Base-by-base conservation (phyloP, 2,113 vertebrate species). In the Donacobius atricapilla region DNA sequence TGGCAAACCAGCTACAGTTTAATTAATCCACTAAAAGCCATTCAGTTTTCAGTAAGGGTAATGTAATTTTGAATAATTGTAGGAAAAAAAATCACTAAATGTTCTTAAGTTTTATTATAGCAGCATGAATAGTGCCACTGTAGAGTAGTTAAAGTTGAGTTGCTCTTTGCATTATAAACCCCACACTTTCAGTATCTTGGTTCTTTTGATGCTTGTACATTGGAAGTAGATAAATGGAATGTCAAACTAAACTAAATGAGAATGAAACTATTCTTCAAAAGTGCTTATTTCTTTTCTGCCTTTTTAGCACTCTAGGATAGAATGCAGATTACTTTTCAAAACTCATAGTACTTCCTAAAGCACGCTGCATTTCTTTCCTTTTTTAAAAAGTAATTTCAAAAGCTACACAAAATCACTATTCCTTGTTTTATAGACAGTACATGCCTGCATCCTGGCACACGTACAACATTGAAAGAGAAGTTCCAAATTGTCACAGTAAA, bases 21-120 rank as follows among this genome's bases (percentile, higher is more conserved):
- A 98, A 98, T 98, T 98, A 98, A 98, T 98, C 98, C 98, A 98
- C 98, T 98, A 98, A 98, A 98, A 98, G 98, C 97, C 98, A 98
- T 98, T 98, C 97, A 91, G 96, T 98, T 98, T 98, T 98, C 98
- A 98, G 97, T 98, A 98, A 97, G 97, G 98, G 98, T 98, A 98
- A 98, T 98, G 97, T 98, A 98, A 98, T 98, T 98, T 98, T 98
- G 98, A 98, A 98, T 98, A 98, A 98, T 98, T 97, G 96, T 97
- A 97, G 70, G 81, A 96, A 97, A 97, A 96, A 98, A 98, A 97
- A 96, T 97, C 97, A 96, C 97, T 98, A 98, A 98, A 98, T 83
- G 72, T 98, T 98, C 97, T 95, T 97, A 98, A 98, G 98, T 98
- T 98, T 98, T 98, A 98, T 98, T 98, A 98, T 40, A 97, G 97